A percentile compares a stretch with the other conserved stretches of the same genome.
Conservation (phyloP, 1,140 invertebrate species). For the Myzus persicae region DNA sequence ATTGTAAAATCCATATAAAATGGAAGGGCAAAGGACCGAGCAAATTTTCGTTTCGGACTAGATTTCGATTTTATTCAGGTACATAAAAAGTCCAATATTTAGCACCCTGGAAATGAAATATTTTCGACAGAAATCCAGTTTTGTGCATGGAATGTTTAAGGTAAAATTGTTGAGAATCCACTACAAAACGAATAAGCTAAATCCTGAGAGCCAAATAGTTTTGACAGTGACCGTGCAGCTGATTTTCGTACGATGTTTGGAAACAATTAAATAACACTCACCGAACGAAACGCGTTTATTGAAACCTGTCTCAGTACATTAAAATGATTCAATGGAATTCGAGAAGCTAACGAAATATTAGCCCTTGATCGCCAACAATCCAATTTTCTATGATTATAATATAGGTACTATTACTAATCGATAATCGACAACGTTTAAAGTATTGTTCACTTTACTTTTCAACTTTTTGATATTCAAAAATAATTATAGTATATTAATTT, state of each 20-base stretch:
- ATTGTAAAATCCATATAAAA: background rate
- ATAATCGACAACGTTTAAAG: background rate
- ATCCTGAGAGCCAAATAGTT: background rate
- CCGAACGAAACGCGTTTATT: background rate
- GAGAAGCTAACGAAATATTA: background rate
- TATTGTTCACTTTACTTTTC: background rate
- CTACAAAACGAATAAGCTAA: background rate
- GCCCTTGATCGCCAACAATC: background rate
- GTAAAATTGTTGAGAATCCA: background rate
- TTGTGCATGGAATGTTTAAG: background rate
- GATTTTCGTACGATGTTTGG: background rate
- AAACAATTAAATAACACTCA: background rate
- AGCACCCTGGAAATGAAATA: background rate
- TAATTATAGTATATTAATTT: background rate
- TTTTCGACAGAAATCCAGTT: background rate
- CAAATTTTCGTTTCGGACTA: background rate
- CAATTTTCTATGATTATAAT: background rate
- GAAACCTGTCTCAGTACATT: background rate
- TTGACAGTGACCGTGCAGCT: background rate
- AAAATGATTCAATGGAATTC: background rate
- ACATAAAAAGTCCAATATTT: background rate
- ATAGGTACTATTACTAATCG: background rate
- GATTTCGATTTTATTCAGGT: background rate
- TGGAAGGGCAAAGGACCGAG: background rate
- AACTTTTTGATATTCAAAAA: background rate